These are phyloP conservation scores for Heterocephalus glaber DNA, from an alignment of 2,113 vertebrate genomes.

Conservation along the genomic window DNA sequence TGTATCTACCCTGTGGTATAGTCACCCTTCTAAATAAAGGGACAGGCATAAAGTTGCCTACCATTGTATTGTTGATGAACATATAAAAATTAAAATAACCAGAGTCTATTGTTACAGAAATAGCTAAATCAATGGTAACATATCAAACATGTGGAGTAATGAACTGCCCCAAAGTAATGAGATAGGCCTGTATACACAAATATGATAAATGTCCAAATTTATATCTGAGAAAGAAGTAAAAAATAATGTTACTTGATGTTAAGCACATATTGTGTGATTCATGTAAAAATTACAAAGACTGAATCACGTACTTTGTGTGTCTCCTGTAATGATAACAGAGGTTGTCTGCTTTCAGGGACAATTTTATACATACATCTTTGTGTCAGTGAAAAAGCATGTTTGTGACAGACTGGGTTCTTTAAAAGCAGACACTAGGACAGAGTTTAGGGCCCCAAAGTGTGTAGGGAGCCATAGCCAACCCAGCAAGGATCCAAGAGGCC, in stretches of 20 bases:
- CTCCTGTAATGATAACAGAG: neutral
- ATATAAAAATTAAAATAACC: neutral
- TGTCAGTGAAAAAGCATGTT: neutral
- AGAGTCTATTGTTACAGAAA: neutral
- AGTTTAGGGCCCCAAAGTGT: neutral
- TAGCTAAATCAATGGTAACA: neutral
- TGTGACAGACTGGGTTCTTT: neutral
- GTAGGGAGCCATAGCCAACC: neutral
- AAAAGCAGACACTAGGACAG: neutral
- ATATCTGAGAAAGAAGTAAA: neutral
- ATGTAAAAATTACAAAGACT: neutral
- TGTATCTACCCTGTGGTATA: neutral
- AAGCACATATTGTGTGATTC: neutral
- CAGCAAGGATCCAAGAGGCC: accelerated
- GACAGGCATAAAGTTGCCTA: neutral
- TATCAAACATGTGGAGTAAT: neutral
- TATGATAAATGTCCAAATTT: neutral
- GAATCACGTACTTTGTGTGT: neutral
- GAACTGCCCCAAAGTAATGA: neutral
- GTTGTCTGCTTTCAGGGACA: neutral
- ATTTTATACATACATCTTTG: neutral
- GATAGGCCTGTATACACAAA: neutral
- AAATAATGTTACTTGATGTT: neutral
- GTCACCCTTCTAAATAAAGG: neutral
- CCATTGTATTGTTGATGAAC: neutral